Evolutionary conservation across 2,113 vertebrate genomes (phyloP).

Genomic region (Vidua macroura): DNA sequence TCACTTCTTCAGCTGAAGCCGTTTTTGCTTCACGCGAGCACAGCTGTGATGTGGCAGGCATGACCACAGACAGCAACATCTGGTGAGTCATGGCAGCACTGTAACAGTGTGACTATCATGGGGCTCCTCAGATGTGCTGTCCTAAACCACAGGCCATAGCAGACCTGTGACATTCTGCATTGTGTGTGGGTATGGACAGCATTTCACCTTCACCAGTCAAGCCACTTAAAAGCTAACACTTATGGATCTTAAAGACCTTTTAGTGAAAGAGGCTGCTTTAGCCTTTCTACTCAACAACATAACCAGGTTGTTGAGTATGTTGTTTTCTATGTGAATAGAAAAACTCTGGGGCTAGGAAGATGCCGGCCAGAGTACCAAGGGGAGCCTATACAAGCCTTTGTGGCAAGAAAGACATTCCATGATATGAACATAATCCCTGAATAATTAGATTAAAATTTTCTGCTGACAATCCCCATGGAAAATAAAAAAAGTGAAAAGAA

Average conservation of each 20-base stretch:
- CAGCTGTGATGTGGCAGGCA: not conserved
- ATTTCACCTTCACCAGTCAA: not conserved
- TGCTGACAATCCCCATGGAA: not conserved
- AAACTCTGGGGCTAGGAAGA: not conserved
- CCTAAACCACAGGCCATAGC: not conserved
- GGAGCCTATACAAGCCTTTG: not conserved
- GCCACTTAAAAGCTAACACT: not conserved
- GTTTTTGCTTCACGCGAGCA: not conserved
- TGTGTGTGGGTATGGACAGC: not conserved
- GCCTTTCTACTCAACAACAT: not conserved
- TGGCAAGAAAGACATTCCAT: not conserved
- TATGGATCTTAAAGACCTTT: not conserved
- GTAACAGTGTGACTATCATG: not conserved
- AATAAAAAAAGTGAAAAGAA: conserved; percentile 17
- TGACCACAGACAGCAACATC: not conserved
- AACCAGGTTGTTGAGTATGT: not conserved
- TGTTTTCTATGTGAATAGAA: not conserved
- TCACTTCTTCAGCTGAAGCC: not conserved
- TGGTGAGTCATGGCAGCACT: fast-evolving
- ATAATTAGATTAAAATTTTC: conserved; percentile 34
- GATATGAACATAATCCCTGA: not conserved
- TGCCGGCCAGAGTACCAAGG: not conserved
- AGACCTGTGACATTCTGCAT: not conserved
- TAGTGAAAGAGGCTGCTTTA: not conserved
- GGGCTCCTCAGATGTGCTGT: not conserved